phyloP scores from a whole-genome alignment of 2,113 vertebrate species.

The Buteo buteo region DNA sequence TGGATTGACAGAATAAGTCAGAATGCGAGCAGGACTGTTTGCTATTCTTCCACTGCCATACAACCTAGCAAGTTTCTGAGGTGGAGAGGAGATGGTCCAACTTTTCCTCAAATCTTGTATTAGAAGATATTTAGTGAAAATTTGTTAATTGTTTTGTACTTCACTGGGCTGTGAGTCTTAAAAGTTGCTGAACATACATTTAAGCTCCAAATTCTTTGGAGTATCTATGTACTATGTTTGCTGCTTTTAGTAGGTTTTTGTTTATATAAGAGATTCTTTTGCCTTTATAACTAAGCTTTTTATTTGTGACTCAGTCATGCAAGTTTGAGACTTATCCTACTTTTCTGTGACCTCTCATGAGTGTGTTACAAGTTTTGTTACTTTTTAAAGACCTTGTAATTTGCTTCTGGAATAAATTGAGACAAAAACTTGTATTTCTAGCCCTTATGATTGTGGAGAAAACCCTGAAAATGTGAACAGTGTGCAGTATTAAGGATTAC shows the following conservation, averaged over 20 bases:
- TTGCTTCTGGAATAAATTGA: not conserved
- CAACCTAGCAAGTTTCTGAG: not conserved
- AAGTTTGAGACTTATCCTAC: not conserved
- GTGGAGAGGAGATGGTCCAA: not conserved
- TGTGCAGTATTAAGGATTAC: not conserved
- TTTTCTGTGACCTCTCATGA: not conserved
- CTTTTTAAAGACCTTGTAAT: not conserved
- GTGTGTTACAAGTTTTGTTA: not conserved
- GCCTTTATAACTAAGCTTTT: not conserved
- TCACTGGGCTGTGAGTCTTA: not conserved
- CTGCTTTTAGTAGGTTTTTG: not conserved
- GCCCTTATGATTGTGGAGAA: not conserved
- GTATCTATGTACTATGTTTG: too few species aligned
- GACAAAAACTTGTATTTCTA: not conserved
- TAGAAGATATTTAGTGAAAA: not conserved
- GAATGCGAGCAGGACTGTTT: not conserved
- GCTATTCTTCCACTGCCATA: not conserved
- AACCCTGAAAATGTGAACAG: not conserved
- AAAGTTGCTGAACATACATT: not conserved
- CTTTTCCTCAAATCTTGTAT: not conserved
- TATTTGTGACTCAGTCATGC: not conserved
- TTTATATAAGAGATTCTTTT: not conserved
- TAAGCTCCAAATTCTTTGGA: not conserved
- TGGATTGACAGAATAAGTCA: not conserved
- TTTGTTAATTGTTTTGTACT: not conserved